These are phyloP conservation scores for Drosophila serrata DNA, from an alignment of 1,140 invertebrate species.

Conservation along the genomic window DNA sequence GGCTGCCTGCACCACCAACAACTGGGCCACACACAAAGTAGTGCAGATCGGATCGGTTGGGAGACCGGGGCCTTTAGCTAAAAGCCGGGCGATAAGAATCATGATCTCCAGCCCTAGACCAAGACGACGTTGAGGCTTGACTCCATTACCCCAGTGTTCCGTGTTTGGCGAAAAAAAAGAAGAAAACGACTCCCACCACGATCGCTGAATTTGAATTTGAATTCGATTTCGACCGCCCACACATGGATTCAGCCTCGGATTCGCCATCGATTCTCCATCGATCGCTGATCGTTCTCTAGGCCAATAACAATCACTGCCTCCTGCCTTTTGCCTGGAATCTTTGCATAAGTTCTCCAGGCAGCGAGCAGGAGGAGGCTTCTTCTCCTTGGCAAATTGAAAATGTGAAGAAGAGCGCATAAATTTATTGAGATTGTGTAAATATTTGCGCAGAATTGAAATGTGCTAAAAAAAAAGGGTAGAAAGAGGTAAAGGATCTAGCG, in stretches of 20 bases:
- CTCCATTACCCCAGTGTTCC: constrained; percentile 37
- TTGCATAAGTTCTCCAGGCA: constrained; percentile 71
- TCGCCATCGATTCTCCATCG: constrained; percentile 31
- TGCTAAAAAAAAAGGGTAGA: constrained; percentile 40
- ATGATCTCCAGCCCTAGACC: constrained; percentile 57
- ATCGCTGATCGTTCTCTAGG: constrained; percentile 70
- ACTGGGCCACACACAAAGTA: constrained; percentile 66
- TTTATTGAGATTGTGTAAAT: constrained; percentile 82
- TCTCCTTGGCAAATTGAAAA: constrained; percentile 74
- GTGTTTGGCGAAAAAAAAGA: constrained; percentile 13
- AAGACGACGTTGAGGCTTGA: constrained; percentile 24
- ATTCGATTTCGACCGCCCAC: constrained; percentile 80
- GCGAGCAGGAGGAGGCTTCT: constrained; percentile 24
- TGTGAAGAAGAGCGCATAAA: constrained; percentile 83
- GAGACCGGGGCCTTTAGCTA: constrained; percentile 65
- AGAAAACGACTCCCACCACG: constrained; percentile 28
- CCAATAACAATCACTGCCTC: constrained; percentile 75
- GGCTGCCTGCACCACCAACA: constrained; percentile 24
- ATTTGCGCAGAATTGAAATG: constrained; percentile 72
- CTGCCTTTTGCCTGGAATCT: constrained; percentile 26
- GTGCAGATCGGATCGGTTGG: constrained; percentile 33
- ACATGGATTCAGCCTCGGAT: constrained; percentile 25
- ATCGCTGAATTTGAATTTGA: constrained; percentile 45
- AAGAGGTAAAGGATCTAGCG: constrained; percentile 13
- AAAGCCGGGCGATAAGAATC: constrained; percentile 74